These are phyloP conservation scores for Orius insidiosus DNA, from an alignment of 1,140 invertebrate genomes.

Conservation along the genomic window DNA sequence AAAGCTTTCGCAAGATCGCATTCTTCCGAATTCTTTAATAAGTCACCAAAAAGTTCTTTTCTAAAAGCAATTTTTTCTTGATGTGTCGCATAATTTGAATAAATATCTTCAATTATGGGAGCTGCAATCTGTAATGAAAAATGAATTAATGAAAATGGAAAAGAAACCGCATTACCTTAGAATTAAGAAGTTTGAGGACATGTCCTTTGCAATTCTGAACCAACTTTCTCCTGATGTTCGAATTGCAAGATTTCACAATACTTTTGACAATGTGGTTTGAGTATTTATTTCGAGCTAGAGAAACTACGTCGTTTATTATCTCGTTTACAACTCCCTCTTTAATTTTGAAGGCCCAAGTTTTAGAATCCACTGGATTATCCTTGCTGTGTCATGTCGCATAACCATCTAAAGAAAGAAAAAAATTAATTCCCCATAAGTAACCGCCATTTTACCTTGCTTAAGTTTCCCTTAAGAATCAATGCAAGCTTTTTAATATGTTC, in stretches of 20 bases:
- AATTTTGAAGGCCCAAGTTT: conserved; percentile 51
- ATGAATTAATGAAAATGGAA: conserved; percentile 2
- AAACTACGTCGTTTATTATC: conserved; percentile 45
- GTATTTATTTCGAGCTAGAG: conserved; percentile 73
- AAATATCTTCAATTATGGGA: conserved; percentile 45
- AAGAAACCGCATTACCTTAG: conserved; percentile 32
- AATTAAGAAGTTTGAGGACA: conserved; percentile 54
- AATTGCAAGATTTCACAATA: conserved; percentile 62
- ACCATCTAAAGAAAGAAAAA: conserved; percentile 36
- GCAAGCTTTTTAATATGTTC: neutral
- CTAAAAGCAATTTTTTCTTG: conserved; percentile 43
- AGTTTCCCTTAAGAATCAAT: neutral
- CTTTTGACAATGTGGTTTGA: conserved; percentile 67
- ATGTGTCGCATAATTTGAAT: conserved; percentile 39
- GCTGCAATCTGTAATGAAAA: conserved; percentile 28
- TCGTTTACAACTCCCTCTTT: conserved; percentile 53
- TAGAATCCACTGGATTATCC: conserved; percentile 75
- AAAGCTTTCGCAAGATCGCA: conserved; percentile 41
- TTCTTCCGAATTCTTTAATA: conserved; percentile 39
- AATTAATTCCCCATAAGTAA: too few relatives aligned
- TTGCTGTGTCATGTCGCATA: conserved; percentile 68
- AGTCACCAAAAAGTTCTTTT: conserved; percentile 63
- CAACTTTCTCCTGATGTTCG: conserved; percentile 43
- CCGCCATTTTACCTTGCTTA: too few relatives aligned
- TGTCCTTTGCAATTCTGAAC: conserved; percentile 57